Evolutionary conservation across 2,797 vertebrate genomes (phyloP).

Genomic region (Bradypodion pumilum): DNA sequence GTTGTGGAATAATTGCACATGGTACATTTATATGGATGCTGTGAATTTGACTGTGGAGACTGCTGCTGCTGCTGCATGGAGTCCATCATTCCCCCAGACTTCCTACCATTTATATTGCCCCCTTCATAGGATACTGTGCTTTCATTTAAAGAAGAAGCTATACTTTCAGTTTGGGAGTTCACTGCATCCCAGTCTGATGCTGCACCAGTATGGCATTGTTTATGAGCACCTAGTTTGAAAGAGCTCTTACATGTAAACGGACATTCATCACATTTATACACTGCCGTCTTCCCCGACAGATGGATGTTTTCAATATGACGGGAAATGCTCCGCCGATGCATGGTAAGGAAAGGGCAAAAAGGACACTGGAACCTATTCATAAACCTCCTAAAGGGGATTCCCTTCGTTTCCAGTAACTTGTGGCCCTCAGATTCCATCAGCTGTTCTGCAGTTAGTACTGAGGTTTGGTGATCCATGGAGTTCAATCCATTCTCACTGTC

Average conservation of each 20-base stretch:
- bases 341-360: conserved; percentile 97
- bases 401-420: conserved; percentile 96
- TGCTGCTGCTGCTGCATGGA: conserved; percentile 73
- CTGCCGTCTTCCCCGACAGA: conserved; percentile 92
- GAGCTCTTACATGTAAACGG: conserved; percentile 97
- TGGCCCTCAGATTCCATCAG: conserved; percentile 93
- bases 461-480: conserved; percentile 83
- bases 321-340: conserved; percentile 96
- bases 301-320: conserved; percentile 99
- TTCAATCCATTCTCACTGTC: conserved; percentile 90
- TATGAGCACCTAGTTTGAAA: conserved; percentile 89
- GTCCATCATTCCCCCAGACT: conserved; percentile 81
- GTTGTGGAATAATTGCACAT: conserved; percentile 96
- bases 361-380: conserved; percentile 98
- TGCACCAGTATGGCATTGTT: conserved; percentile 86
- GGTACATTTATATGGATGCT: conserved; percentile 89
- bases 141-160: conserved; percentile 83
- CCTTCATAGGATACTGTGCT: conserved; percentile 81
- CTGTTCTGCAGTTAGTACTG: conserved; percentile 87
- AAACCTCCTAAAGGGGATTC: conserved; percentile 93
- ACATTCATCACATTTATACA: conserved; percentile 97
- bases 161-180: conserved; percentile 88
- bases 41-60: conserved; percentile 68
- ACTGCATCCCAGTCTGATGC: conserved; percentile 88
- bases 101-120: conserved; percentile 88